Evolutionary conservation across 1,140 invertebrate species (phyloP).

Genomic region (Drosophila biarmipes): DNA sequence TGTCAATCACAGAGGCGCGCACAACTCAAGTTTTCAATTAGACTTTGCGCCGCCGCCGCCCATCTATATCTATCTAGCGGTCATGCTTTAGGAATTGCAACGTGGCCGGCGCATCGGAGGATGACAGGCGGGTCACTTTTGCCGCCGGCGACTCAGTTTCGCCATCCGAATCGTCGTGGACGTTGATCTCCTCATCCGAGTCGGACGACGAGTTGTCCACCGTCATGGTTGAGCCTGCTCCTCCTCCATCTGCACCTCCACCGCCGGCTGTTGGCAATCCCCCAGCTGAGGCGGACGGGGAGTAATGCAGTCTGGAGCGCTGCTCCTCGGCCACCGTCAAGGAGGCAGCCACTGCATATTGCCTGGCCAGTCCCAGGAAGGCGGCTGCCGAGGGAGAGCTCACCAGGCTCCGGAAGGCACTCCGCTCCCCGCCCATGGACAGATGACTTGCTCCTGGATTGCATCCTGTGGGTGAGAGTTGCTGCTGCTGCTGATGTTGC

Average conservation of each 20-base stretch:
- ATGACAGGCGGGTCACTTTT: constrained; percentile 74
- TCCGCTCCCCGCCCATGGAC: constrained; percentile 93
- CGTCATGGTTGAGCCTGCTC: constrained; percentile 70
- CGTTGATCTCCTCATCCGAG: constrained; percentile 85
- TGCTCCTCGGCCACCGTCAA: constrained; percentile 83
- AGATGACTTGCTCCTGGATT: constrained; percentile 64
- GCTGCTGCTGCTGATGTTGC: constrained; percentile 65
- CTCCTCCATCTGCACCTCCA: constrained; percentile 57
- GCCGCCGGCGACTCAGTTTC: constrained; percentile 75
- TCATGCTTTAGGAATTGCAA: constrained; percentile 83
- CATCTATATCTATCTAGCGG: constrained; percentile 56
- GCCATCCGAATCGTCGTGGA: constrained; percentile 88
- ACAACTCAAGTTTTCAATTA: constrained; percentile 82
- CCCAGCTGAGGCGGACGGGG: constrained; percentile 85
- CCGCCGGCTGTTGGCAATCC: constrained; percentile 85
- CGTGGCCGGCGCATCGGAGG: constrained; percentile 68
- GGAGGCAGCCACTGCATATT: constrained; percentile 85
- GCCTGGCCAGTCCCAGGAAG: constrained; percentile 85
- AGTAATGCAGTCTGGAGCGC: constrained; percentile 61
- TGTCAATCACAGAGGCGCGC: constrained; percentile 81
- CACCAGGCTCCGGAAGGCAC: constrained; percentile 91
- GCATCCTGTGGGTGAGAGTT: constrained; percentile 63
- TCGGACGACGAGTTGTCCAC: constrained; percentile 81
- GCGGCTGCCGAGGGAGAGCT: constrained; percentile 84
- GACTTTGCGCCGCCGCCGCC: constrained; percentile 45